Base-by-base conservation (phyloP, 2,797 vertebrate species). In the Geotrypetes seraphini region DNA sequence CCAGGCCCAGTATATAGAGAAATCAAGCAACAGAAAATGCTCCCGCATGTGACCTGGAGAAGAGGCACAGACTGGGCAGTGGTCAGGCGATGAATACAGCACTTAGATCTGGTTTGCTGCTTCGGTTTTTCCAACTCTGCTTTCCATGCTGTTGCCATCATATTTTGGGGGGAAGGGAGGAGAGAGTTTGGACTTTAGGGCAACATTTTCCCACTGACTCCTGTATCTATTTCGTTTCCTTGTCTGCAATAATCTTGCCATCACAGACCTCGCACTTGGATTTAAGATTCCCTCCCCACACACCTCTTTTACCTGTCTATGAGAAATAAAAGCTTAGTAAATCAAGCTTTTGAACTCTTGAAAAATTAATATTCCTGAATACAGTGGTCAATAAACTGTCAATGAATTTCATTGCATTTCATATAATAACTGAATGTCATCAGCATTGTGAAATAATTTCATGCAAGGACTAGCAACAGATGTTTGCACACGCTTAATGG, bases 141-240 rank as follows among this genome's bases (percentile, higher is more conserved):
- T 69, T 70, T 60, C 51, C 54, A 19, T 31, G 50, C 21, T 50
- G 36, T 53, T 40, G 53, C 63, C 47, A 53, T 73, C 60, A 67
- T 27, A 16, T 36, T 53, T 68, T n/a, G n/a, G n/a, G n/a, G n/a
- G n/a, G n/a, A n/a, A n/a, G n/a, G n/a, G n/a, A n/a, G n/a, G n/a
- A n/a, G n/a, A n/a, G n/a, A n/a, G n/a, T 50, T 50, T 43, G 41
- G 39, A 74, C 33, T 47, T 47, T 16, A 28, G 66, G 71, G 47
- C 65, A 40, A 10, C 70, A 47, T 61, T 74, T 72, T 71, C 60
- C 53, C 66, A 49, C 33, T 36, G 41, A 47, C 37, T 50, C 37
- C 53, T 27, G 34, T 42, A 33, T 53, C 47, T 19, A 33, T 69
- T 71, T 63, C 15, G 61, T 72, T 55, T 71, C 79, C 74, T 82